Percentiles rank a stretch among this genome's conserved stretches.
phyloP scores from a whole-genome alignment of 2,797 vertebrate species.

The Acridotheres tristis region DNA sequence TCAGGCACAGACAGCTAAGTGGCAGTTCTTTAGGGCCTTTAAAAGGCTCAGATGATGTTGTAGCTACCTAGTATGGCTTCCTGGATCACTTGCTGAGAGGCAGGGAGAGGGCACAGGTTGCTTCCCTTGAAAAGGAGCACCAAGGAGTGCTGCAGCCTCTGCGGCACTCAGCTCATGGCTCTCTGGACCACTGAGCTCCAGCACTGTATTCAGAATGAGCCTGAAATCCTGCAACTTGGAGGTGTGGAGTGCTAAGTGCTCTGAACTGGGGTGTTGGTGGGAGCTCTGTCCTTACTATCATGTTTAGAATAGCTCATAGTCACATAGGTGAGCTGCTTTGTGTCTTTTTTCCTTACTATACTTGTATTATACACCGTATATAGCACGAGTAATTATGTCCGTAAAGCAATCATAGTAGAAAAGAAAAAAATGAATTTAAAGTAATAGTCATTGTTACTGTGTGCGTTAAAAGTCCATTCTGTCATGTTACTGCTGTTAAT shows the following conservation, averaged over 20 bases:
- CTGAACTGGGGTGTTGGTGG: not conserved
- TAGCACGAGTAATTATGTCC: not conserved
- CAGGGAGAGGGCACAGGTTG: not conserved
- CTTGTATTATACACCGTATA: not conserved
- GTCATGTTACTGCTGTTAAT: not conserved
- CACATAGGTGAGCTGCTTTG: not conserved
- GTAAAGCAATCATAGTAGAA: not conserved
- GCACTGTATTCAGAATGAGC: not conserved
- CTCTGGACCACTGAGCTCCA: not conserved
- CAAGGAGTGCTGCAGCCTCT: not conserved
- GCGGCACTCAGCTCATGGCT: not conserved
- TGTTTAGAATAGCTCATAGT: not conserved
- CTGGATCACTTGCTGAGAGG: not conserved
- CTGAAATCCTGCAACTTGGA: not conserved
- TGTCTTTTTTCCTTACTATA: not conserved
- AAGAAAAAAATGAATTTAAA: not conserved
- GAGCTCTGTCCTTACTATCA: not conserved
- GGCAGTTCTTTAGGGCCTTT: not conserved
- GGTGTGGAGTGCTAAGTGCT: not conserved
- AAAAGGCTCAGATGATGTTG: not conserved
- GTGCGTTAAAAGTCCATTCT: not conserved
- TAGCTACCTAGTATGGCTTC: not conserved
- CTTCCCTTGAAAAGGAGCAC: not conserved
- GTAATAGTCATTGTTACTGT: not conserved
- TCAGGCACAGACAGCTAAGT: not conserved